These are phyloP conservation scores for Machaerirhynchus nigripectus DNA, from an alignment of 2,113 vertebrate species.

Conservation along the genomic window DNA sequence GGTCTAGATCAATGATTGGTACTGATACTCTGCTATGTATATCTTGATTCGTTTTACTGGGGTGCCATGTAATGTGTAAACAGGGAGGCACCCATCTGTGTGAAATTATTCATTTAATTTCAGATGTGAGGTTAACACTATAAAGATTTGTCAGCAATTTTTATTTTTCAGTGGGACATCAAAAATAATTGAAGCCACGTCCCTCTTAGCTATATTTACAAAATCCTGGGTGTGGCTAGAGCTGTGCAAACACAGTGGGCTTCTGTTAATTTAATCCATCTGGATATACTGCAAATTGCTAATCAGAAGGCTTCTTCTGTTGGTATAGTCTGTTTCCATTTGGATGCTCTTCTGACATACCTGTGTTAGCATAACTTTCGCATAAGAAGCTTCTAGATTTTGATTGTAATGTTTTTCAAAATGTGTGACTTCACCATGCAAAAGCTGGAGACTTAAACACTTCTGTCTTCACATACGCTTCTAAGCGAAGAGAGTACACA, in stretches of 20 bases:
- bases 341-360: background rate
- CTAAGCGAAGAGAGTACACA: background rate
- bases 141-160: background rate
- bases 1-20: background rate
- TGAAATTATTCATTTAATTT: background rate
- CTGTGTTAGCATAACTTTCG: rapidly evolving
- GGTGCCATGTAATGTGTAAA: background rate
- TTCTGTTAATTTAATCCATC: background rate
- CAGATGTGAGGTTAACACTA: background rate
- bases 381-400: background rate
- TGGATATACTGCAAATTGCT: background rate
- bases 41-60: background rate
- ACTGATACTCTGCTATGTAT: background rate
- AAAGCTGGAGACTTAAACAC: background rate
- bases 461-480: background rate
- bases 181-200: background rate
- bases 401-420: background rate
- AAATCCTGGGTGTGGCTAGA: background rate
- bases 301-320: background rate
- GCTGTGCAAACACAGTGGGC: background rate
- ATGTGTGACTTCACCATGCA: background rate
- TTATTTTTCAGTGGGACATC: background rate
- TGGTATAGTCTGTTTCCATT: background rate
- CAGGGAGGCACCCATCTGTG: background rate
- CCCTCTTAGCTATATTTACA: background rate